Evolutionary conservation across 2,888 invertebrate genomes (phyloP).

Genomic region (Phortica magna): DNA sequence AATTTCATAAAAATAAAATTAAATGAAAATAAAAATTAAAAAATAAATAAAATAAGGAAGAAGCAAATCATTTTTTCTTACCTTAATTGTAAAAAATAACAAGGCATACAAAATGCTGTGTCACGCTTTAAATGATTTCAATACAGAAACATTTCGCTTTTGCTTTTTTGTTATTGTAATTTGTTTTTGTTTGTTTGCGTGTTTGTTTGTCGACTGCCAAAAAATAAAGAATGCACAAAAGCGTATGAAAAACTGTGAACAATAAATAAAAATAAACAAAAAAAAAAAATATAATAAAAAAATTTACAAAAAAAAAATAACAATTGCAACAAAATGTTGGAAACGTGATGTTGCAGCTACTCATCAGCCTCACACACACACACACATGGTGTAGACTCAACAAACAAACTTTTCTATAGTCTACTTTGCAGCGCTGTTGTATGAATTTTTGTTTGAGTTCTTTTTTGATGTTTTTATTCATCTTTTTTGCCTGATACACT

Average conservation of each 20-base stretch:
- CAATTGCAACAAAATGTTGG: slow-evolving; percentile 3
- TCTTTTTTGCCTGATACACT: not conserved
- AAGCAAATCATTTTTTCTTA: not conserved
- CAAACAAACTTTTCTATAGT: not conserved
- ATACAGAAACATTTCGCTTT: not conserved
- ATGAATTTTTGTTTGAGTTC: too few relatives aligned
- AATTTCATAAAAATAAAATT: too few relatives aligned
- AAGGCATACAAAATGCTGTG: not conserved
- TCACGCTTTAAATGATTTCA: not conserved
- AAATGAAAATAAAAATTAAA: not conserved
- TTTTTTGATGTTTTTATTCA: too few relatives aligned
- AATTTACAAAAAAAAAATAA: not conserved
- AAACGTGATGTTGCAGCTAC: not conserved
- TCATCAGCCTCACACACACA: not conserved
- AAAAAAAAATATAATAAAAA: not conserved
- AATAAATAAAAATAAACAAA: not conserved
- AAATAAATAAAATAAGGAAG: slow-evolving; percentile 46
- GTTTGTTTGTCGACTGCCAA: slow-evolving; percentile 40
- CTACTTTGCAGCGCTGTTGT: not conserved
- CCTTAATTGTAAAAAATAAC: too few relatives aligned
- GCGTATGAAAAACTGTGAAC: not conserved
- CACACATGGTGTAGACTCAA: not conserved
- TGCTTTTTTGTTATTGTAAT: not conserved
- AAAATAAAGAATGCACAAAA: slow-evolving; percentile 26
- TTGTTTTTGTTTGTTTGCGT: not conserved